phyloP scores from a whole-genome alignment of 2,888 invertebrate genomes.

The Nymphalis polychloros region DNA sequence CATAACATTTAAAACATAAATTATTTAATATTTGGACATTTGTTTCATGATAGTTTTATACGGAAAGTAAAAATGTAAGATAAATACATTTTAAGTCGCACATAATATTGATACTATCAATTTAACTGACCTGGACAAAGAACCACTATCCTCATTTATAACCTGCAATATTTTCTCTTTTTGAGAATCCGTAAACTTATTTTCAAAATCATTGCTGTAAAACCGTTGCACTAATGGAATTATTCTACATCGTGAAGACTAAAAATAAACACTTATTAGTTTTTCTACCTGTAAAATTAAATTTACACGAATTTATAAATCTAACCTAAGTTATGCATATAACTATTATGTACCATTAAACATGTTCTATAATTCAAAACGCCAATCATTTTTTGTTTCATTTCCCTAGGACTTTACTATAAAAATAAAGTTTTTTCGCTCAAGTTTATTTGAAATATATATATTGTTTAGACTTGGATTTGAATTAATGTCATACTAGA shows the following conservation, averaged over 20 bases:
- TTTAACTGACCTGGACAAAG: constrained; percentile 58
- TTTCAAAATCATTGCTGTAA: constrained; percentile 53
- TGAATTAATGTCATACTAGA: no score
- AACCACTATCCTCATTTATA: constrained; percentile 60
- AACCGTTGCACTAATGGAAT: constrained; percentile 36
- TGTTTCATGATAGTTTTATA: no score
- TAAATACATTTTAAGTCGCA: no score
- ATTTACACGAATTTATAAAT: not conserved
- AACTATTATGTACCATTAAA: constrained; percentile 2
- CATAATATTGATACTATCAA: not conserved
- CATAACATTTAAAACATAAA: no score
- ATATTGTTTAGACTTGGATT: no score
- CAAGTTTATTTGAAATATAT: no score
- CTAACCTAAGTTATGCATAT: constrained; percentile 13
- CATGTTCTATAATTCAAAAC: not conserved
- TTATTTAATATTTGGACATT: no score
- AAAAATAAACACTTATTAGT: constrained; percentile 4
- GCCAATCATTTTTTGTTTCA: not conserved
- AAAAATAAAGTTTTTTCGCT: not conserved
- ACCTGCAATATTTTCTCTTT: constrained; percentile 65
- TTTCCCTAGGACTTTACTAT: not conserved
- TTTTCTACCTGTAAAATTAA: not conserved
- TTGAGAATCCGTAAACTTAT: constrained; percentile 61
- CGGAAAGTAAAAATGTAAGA: no score
- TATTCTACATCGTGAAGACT: constrained; percentile 22